Base-by-base conservation (phyloP, 2,888 invertebrate species). In the Pristionchus mayeri region DNA sequence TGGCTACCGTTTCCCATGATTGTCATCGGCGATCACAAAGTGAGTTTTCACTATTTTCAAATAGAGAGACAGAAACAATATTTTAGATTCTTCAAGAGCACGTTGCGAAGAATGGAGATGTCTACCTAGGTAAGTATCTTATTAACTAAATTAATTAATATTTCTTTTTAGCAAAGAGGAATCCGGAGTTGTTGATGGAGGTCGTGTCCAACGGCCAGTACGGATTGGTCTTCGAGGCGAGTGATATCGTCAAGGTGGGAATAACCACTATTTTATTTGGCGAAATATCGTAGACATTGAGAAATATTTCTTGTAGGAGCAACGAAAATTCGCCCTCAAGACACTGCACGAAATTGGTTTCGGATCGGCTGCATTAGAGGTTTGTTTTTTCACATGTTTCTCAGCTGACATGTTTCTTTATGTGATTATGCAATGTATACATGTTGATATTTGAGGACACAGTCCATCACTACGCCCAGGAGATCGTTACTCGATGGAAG, bases 271-370 rank as follows among this genome's bases (percentile, higher is more conserved):
- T 7, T n/a, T 13, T 18, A 21, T 54, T 54, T 54, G 54, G 4
- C 7, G n/a, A 7, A 21, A 13, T 54, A 4, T 16, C 13, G 4
- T 54, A 4, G 21, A 9, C 7, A 16, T 18, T 13, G 21, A 54
- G n/a, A 34, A 30, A 44, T 13, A 44, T 44, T 44, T 9, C 44
- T 44, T 75, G 27, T 11, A 78, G 76, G 76, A 78, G 11, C 76
- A 78, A 30, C 76, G 76, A 0, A 44, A 48, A 27, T 76, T 76
- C n/a, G 76, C 76, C 9, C 11, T 40, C 34, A 44, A 37, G 7
- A 78, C 30, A 21, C 34, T 78, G 9, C 76, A 78, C 30, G 76
- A 78, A 18, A 16, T 78, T 24, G 76, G 76, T 7, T 78, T 78
- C 50, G 76, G 76, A 2, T 78, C 76, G 30, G 76, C 76, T 2